A percentile compares a stretch with the other conserved stretches of the same genome.
Evolutionary conservation across 2,797 vertebrate species (phyloP).

Genomic region (Gouania willdenowi): DNA sequence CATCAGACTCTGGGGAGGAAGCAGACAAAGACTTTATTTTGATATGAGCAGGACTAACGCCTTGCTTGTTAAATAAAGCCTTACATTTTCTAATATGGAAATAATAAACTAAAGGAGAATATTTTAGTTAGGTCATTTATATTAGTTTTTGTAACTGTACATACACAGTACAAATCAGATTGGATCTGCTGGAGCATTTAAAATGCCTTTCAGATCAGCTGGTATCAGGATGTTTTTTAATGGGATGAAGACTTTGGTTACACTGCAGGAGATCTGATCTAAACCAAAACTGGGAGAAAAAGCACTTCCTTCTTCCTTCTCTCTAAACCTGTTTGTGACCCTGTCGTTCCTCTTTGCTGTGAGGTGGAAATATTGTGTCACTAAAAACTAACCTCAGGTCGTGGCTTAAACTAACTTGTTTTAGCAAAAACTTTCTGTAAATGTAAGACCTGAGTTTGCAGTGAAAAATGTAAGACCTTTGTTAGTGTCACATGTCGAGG

Average conservation of each 20-base stretch:
- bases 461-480: slow-evolving; percentile 20
- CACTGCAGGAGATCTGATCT: slow-evolving; percentile 3
- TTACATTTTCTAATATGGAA: slow-evolving; percentile 17
- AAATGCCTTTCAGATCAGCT: slow-evolving; percentile 25
- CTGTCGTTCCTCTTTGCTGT: slow-evolving; percentile 7
- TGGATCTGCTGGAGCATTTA: slow-evolving; percentile 19
- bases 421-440: not conserved
- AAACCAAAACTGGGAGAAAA: slow-evolving; percentile 42
- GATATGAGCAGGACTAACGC: slow-evolving; percentile 66
- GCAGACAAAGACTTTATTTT: slow-evolving; percentile 92
- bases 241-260: slow-evolving; percentile 15
- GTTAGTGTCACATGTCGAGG: slow-evolving; percentile 12
- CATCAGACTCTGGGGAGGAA: slow-evolving; percentile 87
- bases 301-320: slow-evolving; percentile 26
- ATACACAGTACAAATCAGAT: slow-evolving; percentile 13
- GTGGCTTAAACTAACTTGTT: not conserved
- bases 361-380: slow-evolving; percentile 8
- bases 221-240: slow-evolving; percentile 18
- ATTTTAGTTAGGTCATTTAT: slow-evolving; percentile 13
- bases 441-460: not conserved
- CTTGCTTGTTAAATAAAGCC: slow-evolving; percentile 3
- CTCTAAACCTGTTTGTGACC: not conserved
- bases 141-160: slow-evolving; percentile 6
- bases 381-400: slow-evolving; percentile 2
- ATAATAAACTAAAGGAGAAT: slow-evolving; percentile 1